These are phyloP conservation scores for Tylochromis polylepis DNA, from an alignment of 2,113 vertebrate species.

Conservation along the genomic window DNA sequence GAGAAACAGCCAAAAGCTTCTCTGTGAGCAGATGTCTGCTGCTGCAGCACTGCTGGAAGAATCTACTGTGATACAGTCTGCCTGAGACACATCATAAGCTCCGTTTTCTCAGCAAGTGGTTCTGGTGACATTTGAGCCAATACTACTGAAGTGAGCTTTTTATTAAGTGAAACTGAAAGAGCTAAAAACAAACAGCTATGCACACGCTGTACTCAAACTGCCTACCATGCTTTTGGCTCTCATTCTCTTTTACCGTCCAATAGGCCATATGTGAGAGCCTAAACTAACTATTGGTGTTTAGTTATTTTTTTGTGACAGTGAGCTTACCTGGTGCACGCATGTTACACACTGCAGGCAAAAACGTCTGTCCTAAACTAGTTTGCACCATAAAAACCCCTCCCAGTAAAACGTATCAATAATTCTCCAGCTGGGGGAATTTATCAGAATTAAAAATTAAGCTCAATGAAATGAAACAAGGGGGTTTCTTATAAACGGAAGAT, in stretches of 20 bases:
- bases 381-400: not conserved
- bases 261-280: not conserved
- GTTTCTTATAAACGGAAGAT: not conserved
- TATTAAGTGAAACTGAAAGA: not conserved
- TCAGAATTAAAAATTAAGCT: not conserved
- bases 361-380: not conserved
- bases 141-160: not conserved
- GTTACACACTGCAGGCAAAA: not conserved
- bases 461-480: not conserved
- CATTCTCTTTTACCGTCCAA: not conserved
- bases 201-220: not conserved
- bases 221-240: not conserved
- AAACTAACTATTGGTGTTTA: not conserved
- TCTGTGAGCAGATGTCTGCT: slow-evolving; percentile 12
- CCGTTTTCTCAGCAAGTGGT: not conserved
- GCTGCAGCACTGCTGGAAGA: not conserved
- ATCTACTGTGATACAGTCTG: not conserved
- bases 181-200: not conserved
- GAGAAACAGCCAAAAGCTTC: not conserved
- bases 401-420: not conserved
- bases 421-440: not conserved
- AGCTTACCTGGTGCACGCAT: not conserved
- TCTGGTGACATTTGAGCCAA: not conserved
- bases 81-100: not conserved
- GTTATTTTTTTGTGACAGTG: not conserved